These are phyloP conservation scores for Nothocercus julius DNA, from an alignment of 2,113 vertebrate genomes.

Conservation along the genomic window DNA sequence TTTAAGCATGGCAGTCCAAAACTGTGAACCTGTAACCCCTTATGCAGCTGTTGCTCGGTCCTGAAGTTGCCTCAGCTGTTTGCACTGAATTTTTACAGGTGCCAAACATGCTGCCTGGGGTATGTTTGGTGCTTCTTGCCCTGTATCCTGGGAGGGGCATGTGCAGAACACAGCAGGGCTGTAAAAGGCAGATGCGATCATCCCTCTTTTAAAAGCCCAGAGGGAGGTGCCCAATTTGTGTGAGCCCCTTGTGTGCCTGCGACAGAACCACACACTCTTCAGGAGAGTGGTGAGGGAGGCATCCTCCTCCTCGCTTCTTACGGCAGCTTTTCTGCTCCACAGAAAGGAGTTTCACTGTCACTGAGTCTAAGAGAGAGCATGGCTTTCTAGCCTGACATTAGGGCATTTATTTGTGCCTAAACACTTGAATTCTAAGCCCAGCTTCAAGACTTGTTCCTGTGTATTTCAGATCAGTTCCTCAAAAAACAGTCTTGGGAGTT, in stretches of 20 bases:
- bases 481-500: background rate
- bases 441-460: background rate
- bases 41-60: slow-evolving; percentile 46
- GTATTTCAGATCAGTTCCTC: background rate
- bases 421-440: background rate
- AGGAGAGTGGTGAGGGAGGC: background rate
- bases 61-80: slow-evolving; percentile 48
- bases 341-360: background rate
- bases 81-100: slow-evolving; percentile 57
- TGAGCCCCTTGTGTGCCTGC: background rate
- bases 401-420: background rate
- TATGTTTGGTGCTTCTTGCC: slow-evolving; percentile 17
- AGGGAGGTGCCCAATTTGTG: background rate
- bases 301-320: background rate
- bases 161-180: background rate
- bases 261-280: background rate
- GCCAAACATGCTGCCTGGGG: background rate
- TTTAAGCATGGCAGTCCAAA: background rate
- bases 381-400: background rate
- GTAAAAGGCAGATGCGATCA: background rate
- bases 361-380: background rate
- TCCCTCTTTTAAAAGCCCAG: background rate
- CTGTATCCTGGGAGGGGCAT: background rate
- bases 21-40: slow-evolving; percentile 44
- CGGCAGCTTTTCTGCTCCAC: background rate